Conservation (phyloP, 2,888 invertebrate species). For the Pseudanteris insignis region DNA sequence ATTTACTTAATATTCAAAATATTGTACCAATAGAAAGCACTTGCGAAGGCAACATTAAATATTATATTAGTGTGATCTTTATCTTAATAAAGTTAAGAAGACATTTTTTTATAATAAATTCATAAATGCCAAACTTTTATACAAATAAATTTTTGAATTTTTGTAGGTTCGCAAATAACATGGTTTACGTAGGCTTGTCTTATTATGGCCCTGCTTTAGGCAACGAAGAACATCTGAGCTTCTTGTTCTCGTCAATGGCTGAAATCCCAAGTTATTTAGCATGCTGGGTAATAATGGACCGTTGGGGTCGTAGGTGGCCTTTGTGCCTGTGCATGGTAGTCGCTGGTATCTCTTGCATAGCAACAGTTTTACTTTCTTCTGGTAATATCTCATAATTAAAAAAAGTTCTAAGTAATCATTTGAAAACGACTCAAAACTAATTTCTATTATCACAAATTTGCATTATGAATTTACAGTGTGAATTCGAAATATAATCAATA, state of each 20-base stretch:
- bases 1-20: too few species aligned
- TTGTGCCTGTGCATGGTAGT: constrained; percentile 78
- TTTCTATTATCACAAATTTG: too few species aligned
- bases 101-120: too few species aligned
- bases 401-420: too few species aligned
- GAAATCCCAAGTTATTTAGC: constrained; percentile 89
- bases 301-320: constrained; percentile 88
- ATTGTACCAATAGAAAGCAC: too few species aligned
- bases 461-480: not conserved
- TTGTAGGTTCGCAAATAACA: constrained; percentile 85
- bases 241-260: constrained; percentile 85
- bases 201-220: constrained; percentile 92
- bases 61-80: too few species aligned
- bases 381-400: too few species aligned
- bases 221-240: constrained; percentile 87
- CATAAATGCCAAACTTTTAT: too few species aligned
- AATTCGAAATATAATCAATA: not conserved
- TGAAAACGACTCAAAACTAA: too few species aligned
- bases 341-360: constrained; percentile 82
- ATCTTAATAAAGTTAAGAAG: too few species aligned
- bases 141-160: too few species aligned
- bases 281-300: constrained; percentile 90
- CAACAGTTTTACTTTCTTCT: constrained; percentile 82
- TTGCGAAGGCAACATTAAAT: too few species aligned
- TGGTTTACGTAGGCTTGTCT: constrained; percentile 90